Percentiles rank a stretch among this genome's conserved stretches.
Evolutionary conservation across 2,888 invertebrate species (phyloP).

Genomic region (Julus scanicus): DNA sequence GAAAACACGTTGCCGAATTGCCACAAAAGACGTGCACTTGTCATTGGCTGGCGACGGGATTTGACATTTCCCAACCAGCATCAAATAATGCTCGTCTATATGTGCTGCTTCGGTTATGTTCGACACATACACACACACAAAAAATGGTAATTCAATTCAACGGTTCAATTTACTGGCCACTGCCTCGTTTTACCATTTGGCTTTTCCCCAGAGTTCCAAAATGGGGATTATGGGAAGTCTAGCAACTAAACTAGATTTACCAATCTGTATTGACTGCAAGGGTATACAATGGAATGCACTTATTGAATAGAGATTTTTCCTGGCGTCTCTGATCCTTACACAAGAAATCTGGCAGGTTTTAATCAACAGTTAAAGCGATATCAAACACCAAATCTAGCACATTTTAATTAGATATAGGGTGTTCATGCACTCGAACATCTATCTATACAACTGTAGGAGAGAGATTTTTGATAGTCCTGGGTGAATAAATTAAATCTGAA

Average conservation of each 20-base stretch:
- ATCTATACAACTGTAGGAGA: too few relatives aligned
- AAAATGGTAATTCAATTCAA: background rate
- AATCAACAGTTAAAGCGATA: background rate
- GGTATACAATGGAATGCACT: background rate
- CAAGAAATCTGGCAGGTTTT: background rate
- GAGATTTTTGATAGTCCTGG: too few relatives aligned
- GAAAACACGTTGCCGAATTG: background rate
- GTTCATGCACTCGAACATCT: too few relatives aligned
- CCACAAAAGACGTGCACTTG: background rate
- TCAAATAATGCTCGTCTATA: background rate
- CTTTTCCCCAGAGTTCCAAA: background rate
- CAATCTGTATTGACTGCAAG: background rate
- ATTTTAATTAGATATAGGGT: background rate
- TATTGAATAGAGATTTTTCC: too few relatives aligned
- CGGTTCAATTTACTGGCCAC: conserved; percentile 8
- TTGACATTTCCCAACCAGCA: background rate
- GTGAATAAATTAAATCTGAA: too few relatives aligned
- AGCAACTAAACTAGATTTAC: background rate
- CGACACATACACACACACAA: background rate
- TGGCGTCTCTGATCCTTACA: background rate
- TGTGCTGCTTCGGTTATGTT: background rate
- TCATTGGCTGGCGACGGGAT: background rate
- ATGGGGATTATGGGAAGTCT: background rate
- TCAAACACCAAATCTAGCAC: background rate
- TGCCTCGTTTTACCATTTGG: background rate